These are phyloP conservation scores for Erynnis tages DNA, from an alignment of 2,888 invertebrate genomes.

Conservation along the genomic window DNA sequence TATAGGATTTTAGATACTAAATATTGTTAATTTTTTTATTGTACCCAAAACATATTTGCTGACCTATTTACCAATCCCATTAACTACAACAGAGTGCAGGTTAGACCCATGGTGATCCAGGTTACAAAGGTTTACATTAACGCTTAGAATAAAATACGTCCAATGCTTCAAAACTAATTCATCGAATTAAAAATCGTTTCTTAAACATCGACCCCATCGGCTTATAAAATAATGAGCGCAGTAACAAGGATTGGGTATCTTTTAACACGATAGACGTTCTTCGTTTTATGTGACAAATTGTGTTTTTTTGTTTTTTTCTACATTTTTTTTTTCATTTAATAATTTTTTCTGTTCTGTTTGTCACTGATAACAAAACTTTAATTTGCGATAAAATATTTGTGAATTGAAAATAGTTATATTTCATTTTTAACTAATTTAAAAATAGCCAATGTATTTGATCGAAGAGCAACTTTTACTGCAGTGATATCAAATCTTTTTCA, in stretches of 20 bases:
- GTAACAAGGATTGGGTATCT: conserved; percentile 59
- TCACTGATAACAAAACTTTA: too few relatives aligned
- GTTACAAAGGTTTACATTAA: conserved; percentile 51
- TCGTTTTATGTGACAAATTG: neutral
- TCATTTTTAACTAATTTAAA: too few relatives aligned
- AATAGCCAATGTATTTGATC: too few relatives aligned
- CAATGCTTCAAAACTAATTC: conserved; percentile 62
- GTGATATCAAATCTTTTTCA: neutral
- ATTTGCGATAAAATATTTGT: too few relatives aligned
- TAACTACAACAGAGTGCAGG: conserved; percentile 7
- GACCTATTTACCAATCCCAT: conserved; percentile 6
- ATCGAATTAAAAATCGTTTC: conserved; percentile 39
- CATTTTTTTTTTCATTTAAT: neutral
- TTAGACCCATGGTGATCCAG: conserved; percentile 33
- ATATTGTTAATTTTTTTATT: neutral
- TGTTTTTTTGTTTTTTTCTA: neutral
- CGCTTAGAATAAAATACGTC: conserved; percentile 49
- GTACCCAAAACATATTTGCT: neutral
- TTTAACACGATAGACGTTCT: conserved; percentile 18
- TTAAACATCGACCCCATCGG: too few relatives aligned
- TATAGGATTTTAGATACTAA: neutral
- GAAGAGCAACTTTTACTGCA: neutral
- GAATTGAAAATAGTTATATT: too few relatives aligned
- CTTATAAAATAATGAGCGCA: conserved; percentile 47
- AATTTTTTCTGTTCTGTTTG: neutral